phyloP scores from a whole-genome alignment of 2,113 vertebrate genomes.

The Riparia riparia region DNA sequence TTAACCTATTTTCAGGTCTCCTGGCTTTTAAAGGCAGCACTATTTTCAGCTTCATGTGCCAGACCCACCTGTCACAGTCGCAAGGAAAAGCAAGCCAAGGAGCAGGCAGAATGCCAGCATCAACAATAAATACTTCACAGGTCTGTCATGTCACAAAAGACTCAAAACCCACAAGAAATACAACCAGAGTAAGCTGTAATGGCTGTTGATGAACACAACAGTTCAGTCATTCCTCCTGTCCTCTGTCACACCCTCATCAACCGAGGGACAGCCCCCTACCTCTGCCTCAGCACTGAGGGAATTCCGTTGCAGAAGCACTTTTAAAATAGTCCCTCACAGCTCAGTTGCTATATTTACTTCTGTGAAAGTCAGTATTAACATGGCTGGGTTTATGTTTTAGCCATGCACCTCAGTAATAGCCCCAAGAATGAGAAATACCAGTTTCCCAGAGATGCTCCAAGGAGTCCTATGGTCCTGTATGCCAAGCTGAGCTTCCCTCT shows the following conservation, averaged over 20 bases:
- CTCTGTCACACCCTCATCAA: not conserved
- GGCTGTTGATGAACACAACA: not conserved
- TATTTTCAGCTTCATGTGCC: not conserved
- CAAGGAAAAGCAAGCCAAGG: not conserved
- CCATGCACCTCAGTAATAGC: not conserved
- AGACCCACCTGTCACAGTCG: conserved; percentile 19
- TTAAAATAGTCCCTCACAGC: not conserved
- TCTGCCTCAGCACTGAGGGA: not conserved
- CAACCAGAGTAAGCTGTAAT: not conserved
- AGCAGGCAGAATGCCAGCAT: conserved; percentile 1
- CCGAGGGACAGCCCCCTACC: fast-evolving
- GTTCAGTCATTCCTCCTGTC: not conserved
- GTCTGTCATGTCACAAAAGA: not conserved
- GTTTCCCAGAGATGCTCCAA: not conserved
- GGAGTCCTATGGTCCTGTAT: not conserved
- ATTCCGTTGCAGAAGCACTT: not conserved
- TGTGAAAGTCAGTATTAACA: not conserved
- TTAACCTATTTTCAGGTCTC: not conserved
- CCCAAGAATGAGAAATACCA: not conserved
- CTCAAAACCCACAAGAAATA: not conserved
- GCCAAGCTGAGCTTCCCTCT: not conserved
- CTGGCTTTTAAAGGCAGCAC: not conserved
- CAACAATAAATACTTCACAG: not conserved
- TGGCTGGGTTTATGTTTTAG: not conserved
- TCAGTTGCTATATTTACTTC: not conserved